These are phyloP conservation scores for Desmodus rotundus DNA, from an alignment of 2,113 vertebrate species.

Conservation along the genomic window DNA sequence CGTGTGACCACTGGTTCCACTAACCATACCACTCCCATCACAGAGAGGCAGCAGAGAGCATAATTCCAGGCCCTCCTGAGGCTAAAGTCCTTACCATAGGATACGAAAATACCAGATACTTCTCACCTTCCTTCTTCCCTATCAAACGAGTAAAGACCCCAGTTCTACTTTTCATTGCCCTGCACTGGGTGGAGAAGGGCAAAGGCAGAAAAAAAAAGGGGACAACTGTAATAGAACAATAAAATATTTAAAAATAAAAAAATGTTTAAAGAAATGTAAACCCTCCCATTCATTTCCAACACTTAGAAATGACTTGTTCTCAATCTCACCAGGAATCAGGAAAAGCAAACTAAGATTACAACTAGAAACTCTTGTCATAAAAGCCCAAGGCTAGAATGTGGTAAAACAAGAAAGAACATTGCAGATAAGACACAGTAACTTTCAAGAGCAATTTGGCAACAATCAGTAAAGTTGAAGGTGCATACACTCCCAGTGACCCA, in stretches of 20 bases:
- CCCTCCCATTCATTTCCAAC: background rate
- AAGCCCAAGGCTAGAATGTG: background rate
- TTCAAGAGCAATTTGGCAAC: background rate
- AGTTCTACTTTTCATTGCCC: background rate
- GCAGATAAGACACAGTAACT: background rate
- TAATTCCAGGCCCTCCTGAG: background rate
- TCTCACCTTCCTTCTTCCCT: background rate
- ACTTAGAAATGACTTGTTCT: background rate
- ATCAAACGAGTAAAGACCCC: background rate
- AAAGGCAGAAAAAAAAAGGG: too few species aligned
- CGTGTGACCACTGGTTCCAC: too few species aligned
- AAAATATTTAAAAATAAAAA: too few species aligned
- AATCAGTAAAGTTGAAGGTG: background rate
- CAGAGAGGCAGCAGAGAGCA: background rate
- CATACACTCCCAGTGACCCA: accelerated
- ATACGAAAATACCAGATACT: background rate
- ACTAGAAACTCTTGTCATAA: background rate
- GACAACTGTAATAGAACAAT: too few species aligned
- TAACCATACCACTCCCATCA: background rate
- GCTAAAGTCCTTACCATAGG: background rate
- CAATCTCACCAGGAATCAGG: background rate
- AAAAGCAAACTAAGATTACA: conserved; percentile 19
- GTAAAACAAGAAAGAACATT: background rate
- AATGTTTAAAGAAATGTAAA: background rate
- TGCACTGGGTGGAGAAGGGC: too few species aligned